Percentiles rank a stretch among this genome's conserved stretches.
Evolutionary conservation across 2,797 vertebrate genomes (phyloP).

Genomic region (Meriones psammophilus): DNA sequence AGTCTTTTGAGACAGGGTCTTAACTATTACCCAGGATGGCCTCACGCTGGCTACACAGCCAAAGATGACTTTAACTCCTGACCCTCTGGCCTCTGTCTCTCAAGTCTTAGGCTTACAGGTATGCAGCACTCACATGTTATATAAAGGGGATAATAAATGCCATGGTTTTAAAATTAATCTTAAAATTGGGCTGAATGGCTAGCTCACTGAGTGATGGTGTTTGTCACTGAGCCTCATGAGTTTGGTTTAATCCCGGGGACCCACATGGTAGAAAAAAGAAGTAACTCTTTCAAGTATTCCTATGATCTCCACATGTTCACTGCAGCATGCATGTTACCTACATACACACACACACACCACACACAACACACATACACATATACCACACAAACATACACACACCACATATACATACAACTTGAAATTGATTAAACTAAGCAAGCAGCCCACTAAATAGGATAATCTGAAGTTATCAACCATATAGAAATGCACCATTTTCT

Average conservation of each 20-base stretch:
- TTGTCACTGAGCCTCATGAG: not conserved
- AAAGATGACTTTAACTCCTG: not conserved
- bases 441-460: not conserved
- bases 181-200: not conserved
- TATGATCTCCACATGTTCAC: not conserved
- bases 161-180: not conserved
- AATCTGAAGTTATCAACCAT: constrained; percentile 30
- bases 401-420: not conserved
- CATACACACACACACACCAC: not conserved
- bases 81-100: not conserved
- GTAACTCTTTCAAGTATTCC: not conserved
- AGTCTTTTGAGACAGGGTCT: not conserved
- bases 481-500: not conserved
- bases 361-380: not conserved
- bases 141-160: not conserved
- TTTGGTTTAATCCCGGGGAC: not conserved
- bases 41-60: not conserved
- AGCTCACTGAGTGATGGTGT: not conserved
- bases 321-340: not conserved
- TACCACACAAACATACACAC: not conserved
- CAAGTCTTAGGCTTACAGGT: not conserved
- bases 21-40: not conserved
- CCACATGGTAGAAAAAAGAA: not conserved
- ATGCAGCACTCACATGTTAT: too few relatives aligned
- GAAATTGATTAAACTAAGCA: not conserved